phyloP scores from a whole-genome alignment of 2,888 invertebrate genomes.

The Acanthoscelides obtectus region DNA sequence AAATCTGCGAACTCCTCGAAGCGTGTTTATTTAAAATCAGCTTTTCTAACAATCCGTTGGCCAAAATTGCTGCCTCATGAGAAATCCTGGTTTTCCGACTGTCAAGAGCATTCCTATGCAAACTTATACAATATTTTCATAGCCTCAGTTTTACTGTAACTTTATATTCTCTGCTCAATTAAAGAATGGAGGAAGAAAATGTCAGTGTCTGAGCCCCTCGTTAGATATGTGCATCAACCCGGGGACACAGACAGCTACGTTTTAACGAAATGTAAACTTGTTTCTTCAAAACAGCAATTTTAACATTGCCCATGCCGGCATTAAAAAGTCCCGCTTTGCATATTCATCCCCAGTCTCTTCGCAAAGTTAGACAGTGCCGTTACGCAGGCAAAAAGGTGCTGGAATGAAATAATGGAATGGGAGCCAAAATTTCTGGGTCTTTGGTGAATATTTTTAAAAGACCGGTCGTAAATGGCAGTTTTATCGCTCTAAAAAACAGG shows the following conservation, averaged over 20 bases:
- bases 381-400: no score
- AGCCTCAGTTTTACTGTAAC: not conserved
- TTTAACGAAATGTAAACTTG: not conserved
- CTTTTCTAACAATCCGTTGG: no score
- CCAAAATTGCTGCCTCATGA: no score
- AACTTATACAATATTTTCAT: not conserved
- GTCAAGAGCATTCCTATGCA: not conserved
- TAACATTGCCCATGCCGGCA: not conserved
- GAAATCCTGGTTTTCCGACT: no score
- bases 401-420: no score
- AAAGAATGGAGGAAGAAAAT: not conserved
- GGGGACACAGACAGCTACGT: not conserved
- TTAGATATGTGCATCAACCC: not conserved
- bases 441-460: no score
- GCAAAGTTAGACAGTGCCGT: not conserved
- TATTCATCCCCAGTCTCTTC: not conserved
- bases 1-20: no score
- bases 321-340: not conserved
- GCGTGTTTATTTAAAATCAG: no score
- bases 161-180: not conserved
- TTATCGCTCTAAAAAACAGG: no score
- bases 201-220: not conserved
- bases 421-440: no score
- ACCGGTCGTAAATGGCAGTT: no score
- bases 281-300: not conserved